Conservation (phyloP, 2,113 vertebrate species). For the Gymnocephalus cernua region DNA sequence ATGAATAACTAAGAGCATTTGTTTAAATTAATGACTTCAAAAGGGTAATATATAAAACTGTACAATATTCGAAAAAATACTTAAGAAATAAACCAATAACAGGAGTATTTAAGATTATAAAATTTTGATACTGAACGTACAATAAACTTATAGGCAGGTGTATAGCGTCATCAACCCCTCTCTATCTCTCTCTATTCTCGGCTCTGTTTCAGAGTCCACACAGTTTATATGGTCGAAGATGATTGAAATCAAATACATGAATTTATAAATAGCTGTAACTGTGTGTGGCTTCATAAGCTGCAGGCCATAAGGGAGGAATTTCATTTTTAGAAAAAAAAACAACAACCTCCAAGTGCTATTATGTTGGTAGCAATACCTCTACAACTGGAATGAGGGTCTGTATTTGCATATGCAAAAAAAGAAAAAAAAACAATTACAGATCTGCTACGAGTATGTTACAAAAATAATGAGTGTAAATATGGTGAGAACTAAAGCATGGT, state of each 20-base stretch:
- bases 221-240: constrained; percentile 86
- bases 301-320: constrained; percentile 63
- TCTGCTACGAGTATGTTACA: constrained; percentile 61
- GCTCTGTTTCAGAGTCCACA: constrained; percentile 82
- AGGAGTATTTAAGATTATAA: constrained; percentile 87
- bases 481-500: constrained; percentile 58
- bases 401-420: constrained; percentile 62
- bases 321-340: constrained; percentile 15
- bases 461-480: constrained; percentile 72
- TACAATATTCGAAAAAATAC: constrained; percentile 97
- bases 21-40: constrained; percentile 98
- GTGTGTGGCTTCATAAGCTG: constrained; percentile 68
- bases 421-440: constrained; percentile 65
- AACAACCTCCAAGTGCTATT: constrained; percentile 77
- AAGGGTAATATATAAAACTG: constrained; percentile 99
- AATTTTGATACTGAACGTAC: constrained; percentile 85
- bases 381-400: constrained; percentile 60
- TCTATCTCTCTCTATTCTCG: constrained; percentile 62
- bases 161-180: constrained; percentile 74
- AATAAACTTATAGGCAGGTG: constrained; percentile 86
- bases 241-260: constrained; percentile 71
- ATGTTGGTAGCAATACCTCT: constrained; percentile 63
- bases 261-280: constrained; percentile 73
- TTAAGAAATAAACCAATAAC: constrained; percentile 85
- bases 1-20: constrained; percentile 97